Evolutionary conservation across 2,888 invertebrate genomes (phyloP).

Genomic region (Phoenoteleia sp.): DNA sequence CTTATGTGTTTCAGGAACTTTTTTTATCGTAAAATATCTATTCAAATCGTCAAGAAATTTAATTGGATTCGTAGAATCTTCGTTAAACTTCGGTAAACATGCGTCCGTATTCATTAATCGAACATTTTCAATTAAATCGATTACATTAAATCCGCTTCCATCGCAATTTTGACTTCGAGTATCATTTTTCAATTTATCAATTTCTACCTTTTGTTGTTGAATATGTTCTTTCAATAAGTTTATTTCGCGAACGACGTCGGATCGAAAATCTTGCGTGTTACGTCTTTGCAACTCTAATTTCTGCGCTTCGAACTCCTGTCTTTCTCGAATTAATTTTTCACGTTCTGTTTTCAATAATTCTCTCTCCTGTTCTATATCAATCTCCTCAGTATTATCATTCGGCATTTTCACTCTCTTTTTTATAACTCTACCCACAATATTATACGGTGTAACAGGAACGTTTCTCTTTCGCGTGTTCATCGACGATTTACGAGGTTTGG

Average conservation of each 20-base stretch:
- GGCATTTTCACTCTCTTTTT: too few relatives aligned
- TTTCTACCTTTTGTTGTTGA: background rate
- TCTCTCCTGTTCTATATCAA: background rate
- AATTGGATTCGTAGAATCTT: background rate
- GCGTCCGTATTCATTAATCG: background rate
- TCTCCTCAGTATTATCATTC: too few relatives aligned
- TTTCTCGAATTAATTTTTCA: background rate
- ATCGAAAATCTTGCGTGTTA: background rate
- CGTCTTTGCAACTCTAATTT: background rate
- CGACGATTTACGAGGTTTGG: too few relatives aligned
- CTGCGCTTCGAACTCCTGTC: background rate
- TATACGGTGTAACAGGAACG: too few relatives aligned
- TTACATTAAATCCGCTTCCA: background rate
- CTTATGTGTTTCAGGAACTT: background rate
- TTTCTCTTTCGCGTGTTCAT: too few relatives aligned
- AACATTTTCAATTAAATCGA: background rate
- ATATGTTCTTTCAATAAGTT: background rate
- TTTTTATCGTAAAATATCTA: constrained; percentile 1
- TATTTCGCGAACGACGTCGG: background rate
- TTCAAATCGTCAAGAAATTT: background rate
- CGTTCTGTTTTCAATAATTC: background rate
- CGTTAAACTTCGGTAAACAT: background rate
- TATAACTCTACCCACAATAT: too few relatives aligned
- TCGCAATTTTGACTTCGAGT: background rate
- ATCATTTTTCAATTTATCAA: background rate